Evolutionary conservation across 2,113 vertebrate species (phyloP), one percentile per base, ranked within the genome.

Genomic region (Montifringilla adamsi): DNA sequence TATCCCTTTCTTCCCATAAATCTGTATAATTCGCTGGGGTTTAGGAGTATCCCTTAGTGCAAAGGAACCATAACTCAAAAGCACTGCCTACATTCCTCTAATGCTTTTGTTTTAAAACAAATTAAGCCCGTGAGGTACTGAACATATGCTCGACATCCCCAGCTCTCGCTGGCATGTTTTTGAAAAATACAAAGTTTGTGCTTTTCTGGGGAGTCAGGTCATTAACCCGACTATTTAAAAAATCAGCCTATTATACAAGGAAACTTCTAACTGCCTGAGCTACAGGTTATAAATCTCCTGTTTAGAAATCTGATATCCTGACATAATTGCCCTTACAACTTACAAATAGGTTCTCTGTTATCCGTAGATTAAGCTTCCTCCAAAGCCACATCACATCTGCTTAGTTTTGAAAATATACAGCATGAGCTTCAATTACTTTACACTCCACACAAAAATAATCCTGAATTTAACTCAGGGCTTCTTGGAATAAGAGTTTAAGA

Each of bases 281-380:
- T 76, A 74, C 90, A 91, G 79, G 92, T 96, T 96, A 94, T 95
- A 97, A 97, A 97, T 96, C 95, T 95, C 81, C 66, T 96, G 93
- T 92, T 97, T 95, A 95, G 96, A 95, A 97, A 97, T 95, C 75
- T 85, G 96, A 96, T 89, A 96, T 90, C 94, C 91, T 89, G 84
- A 95, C 94, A 96, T 96, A 97, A 97, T 58, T 92, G 90, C 93
- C 97, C 96, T 96, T 94, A 88, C 49, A 97, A 97, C 84, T 87
- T 93, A 96, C 93, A 96, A 93, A 96, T 93, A 92, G 96, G 95
- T 92, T 96, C 95, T 96, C 95, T 95, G 91, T 97, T 97, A 98
- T 97, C 95, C 94, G 37, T 52, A 96, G 97, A 97, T 98, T 97
- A 98, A 94, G 96, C 96, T 96, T 97, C 94, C 91, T 95, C 96